Base-by-base conservation (phyloP, 2,113 vertebrate species). In the Marmota flaviventris region DNA sequence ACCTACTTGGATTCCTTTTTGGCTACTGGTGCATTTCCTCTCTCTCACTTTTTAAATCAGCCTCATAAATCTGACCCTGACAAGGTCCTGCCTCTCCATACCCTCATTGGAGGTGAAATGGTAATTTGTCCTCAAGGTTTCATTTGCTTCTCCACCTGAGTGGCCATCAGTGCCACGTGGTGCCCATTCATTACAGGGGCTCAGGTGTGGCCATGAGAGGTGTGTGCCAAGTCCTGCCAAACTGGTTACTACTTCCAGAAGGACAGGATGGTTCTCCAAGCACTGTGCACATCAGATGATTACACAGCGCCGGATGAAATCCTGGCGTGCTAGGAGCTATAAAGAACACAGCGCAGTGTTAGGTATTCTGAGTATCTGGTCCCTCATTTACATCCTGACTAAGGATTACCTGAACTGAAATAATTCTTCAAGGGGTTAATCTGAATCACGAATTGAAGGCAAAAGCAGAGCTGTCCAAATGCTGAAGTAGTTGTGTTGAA, bases 11-110 rank as follows among this genome's bases (percentile, higher is more conserved):
- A 95, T 94, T 96, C 76, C 89, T 96, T 96, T 97, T 95, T 79
- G 96, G 89, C 91, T 61, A 94, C 95, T 73, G 93, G 92, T 86
- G 63, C 73, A 39, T 97, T 94, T 88, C 78, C 67, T 82, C 8
- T 39, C 87, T 91, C 56, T 92, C 85, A 45, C 51, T 94, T 88
- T 94, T 88, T 92, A 70, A 97, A 94, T 96, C 89, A 96, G 20
- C 56, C 94, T 97, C 97, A 97, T 95, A 93, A 96, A 97, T 98
- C 96, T 98, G 96, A 96, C 96, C 93, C 45, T 96, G 98, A 96
- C 97, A 98, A 96, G 86, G 96, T 97, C 93, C 92, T 96, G 13
- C 83, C 78, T 96, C 93, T 97, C 83, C 76, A 73, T 67, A 83
- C 78, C 48, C 72, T n/a, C 53, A 87, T 42, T 0, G 34, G 94